Evolutionary conservation across 2,113 vertebrate species (phyloP).

Genomic region (Proteles cristata): DNA sequence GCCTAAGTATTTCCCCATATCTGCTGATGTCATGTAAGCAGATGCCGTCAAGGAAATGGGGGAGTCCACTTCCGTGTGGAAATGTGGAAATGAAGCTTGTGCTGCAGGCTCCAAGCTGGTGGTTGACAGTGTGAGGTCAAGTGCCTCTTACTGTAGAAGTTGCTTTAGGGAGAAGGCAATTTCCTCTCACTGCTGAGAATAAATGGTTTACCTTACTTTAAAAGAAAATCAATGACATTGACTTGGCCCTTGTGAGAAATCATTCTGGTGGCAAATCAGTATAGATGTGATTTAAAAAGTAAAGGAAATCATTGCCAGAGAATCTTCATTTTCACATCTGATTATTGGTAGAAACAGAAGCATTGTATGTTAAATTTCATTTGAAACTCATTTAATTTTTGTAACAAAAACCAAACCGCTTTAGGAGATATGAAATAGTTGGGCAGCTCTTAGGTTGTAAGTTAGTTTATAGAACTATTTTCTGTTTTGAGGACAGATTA

Average conservation of each 20-base stretch:
- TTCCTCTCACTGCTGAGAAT: conserved; percentile 18
- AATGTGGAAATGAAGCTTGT: not conserved
- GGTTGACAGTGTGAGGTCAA: not conserved
- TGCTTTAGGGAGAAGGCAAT: conserved; percentile 2
- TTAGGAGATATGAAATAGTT: not conserved
- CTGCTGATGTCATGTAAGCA: not conserved
- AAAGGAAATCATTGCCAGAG: conserved; percentile 31
- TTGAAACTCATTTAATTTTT: conserved; percentile 45
- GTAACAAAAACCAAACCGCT: not conserved
- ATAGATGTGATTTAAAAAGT: conserved; percentile 55
- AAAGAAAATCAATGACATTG: conserved; percentile 57
- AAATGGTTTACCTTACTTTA: conserved; percentile 59
- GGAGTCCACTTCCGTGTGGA: not conserved
- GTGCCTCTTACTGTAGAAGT: not conserved
- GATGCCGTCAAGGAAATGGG: not conserved
- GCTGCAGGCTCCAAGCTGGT: not conserved
- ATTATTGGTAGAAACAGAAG: not conserved
- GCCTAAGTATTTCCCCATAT: not conserved
- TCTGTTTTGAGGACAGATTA: not conserved
- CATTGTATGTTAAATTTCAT: conserved; percentile 31
- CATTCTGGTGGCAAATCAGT: conserved; percentile 11
- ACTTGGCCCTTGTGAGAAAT: conserved; percentile 46
- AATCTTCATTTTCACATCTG: conserved; percentile 36
- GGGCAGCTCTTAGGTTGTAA: not conserved
- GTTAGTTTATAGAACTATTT: conserved; percentile 43